Evolutionary conservation across 2,113 vertebrate genomes (phyloP).

Genomic region (Sitta europaea): DNA sequence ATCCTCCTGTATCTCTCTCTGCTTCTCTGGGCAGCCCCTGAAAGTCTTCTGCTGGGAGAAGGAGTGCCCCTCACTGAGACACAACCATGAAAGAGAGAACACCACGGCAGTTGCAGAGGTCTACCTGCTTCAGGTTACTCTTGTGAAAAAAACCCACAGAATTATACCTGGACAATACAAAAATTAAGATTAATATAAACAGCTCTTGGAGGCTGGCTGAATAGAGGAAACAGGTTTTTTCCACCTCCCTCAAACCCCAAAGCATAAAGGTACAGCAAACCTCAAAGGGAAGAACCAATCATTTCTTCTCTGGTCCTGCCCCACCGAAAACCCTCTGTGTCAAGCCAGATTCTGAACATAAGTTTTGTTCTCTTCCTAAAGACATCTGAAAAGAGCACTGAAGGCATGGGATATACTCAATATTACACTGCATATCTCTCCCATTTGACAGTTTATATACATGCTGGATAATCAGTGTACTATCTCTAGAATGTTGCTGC

Average conservation of each 20-base stretch:
- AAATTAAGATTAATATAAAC: background rate
- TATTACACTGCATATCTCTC: background rate
- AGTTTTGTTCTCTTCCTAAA: background rate
- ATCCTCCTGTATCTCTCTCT: background rate
- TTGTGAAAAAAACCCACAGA: background rate
- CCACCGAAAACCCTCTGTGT: background rate
- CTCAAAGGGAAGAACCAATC: background rate
- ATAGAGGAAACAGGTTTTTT: background rate
- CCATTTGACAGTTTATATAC: background rate
- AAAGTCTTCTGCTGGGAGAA: background rate
- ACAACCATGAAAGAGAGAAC: background rate
- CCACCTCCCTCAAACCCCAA: background rate
- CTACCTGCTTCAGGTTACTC: background rate
- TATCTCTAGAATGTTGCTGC: background rate
- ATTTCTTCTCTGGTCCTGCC: background rate
- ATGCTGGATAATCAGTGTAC: background rate
- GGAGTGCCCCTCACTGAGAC: background rate
- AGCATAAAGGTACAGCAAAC: background rate
- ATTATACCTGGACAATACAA: background rate
- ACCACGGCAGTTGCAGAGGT: fast-evolving
- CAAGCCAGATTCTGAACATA: background rate
- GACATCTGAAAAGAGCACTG: fast-evolving
- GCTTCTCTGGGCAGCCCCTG: background rate
- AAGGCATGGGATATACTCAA: background rate
- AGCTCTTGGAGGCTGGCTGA: background rate